Base-by-base conservation (phyloP, 1,140 invertebrate genomes). In the Drosophila oshimai region DNA sequence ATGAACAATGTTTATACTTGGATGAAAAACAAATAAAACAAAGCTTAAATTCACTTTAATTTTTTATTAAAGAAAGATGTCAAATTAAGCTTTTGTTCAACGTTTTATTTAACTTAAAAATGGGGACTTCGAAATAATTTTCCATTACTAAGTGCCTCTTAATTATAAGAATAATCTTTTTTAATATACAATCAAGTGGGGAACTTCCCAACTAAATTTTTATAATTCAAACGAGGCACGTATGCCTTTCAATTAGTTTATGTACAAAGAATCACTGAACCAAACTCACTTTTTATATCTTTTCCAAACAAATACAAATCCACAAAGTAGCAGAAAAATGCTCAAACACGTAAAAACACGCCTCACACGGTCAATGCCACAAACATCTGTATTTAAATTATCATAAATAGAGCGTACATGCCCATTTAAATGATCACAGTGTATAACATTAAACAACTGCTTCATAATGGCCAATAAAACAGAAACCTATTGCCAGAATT, bases 311-410 rank as follows among this genome's bases (percentile, higher is more conserved):
- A 60, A 81, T 28, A 77, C 18, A 15, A 55, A 76, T 26, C 44
- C 71, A 15, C 42, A 24, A 37, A 74, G 29, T 31, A 87, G 26
- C 22, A 74, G 12, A 22, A 60, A 20, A 24, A 81, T 81, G 50
- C 50, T 62, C 5, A 70, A 6, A 9, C 62, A 77, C 5, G 81
- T 73, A 46, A 74, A 58, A 15, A 77, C 37, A 20, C 60, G 79
- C 49, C 75, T 87, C 3, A 60, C 24, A 42, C 60, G 73, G 60
- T 70, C 60, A 42, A 87, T 77, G 42, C 58, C 81, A 60, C 81
- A 87, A 53, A 87, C 61, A 71, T 87, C 76, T 33, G 81, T 87
- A 34, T 58, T 54, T 18, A 87, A 51, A 60, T 74, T 72, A 49
- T 87, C 61, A 42, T 86, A 87, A 36, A 46, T 55, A 24, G 37